Base-by-base conservation (phyloP, 2,888 invertebrate genomes). In the Perizoma flavofasciatum region DNA sequence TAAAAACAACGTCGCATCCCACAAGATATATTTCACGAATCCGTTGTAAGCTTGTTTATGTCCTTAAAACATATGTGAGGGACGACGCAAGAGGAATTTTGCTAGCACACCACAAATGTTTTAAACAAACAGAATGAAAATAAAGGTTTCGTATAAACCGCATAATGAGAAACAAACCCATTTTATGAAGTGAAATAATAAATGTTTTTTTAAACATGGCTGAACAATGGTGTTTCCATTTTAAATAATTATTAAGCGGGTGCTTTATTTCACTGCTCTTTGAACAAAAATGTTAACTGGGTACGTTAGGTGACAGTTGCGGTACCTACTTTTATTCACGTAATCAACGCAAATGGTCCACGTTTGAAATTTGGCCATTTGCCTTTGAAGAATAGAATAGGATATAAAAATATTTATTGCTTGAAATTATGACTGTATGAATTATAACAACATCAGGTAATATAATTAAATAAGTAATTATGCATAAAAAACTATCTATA, bases 91-190 rank as follows among this genome's bases (percentile, higher is more conserved):
- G 56, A 64, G 67, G 69, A 72, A 72, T 58, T 76, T 76, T 71
- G 66, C 66, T 69, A 68, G 22, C 22, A 66, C 70, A 67, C 66
- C 55, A 63, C 77, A 79, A 79, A 60, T 73, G 71, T 76, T 77
- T 77, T 22, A 64, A 52, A 68, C 48, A 53, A 32, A 34, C 45
- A 53, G 68, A 71, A 51, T 67, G 63, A 69, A 67, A 65, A 53
- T 61, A 55, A 54, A 53, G 45, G 59, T 59, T 68, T 69, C 67
- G 61, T 69, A 69, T 56, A 46, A 59, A 54, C 58, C 47, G 52
- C 49, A 53, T 65, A 47, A 55, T 39, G 55, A 51, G 45, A 49
- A 49, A 37, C 34, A 40, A 48, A 69, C 63, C 69, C 61, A 60
- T 22, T 22, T 37, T 5, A 40, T 45, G 55, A 37, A 55, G 47